Base-by-base conservation (phyloP, 2,888 invertebrate genomes). In the Kuschelorhynchus macadamiae region DNA sequence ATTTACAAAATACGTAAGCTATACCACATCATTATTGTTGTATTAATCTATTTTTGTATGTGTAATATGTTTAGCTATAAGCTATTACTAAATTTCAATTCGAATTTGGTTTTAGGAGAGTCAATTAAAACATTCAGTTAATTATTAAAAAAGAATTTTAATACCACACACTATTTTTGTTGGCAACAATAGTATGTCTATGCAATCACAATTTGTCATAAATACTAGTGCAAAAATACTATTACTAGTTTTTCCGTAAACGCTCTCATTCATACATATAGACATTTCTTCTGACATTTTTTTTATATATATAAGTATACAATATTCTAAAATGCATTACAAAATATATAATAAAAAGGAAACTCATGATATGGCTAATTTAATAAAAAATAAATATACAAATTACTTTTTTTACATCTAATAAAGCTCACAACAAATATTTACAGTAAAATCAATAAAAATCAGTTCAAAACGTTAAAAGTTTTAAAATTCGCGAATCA, bases 191-290 rank as follows among this genome's bases (percentile, higher is more conserved):
- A 76, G 75, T 75, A 69, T 65, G 77, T 77, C 79, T 80, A 79
- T 76, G 77, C 80, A 81, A 81, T 81, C 81, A 81, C 81, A 81
- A 77, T 80, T 78, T 78, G 79, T 78, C 80, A 81, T 81, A 81
- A 81, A 81, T 83, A 82, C 83, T 83, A 83, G 83, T 83, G 83
- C 82, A 83, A 83, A 83, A 83, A 82, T 82, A 82, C 82, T 82
- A 82, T 70, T 66, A 79, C 80, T 81, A 82, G 76, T 78, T 76
- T 75, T 74, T 74, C 75, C 74, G 67, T 71, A 21, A 77, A 76
- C 71, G 70, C 78, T 71, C 70, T 70, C 76, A 75, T 75, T 72
- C 78, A 67, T 68, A 42, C 57, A 50, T 25, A 66, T 60, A 52
- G 52, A 60, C 47, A 50, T 39, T 53, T 50, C 53, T 53, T 50